Conservation (phyloP, 1,140 invertebrate species). For the Polypedilum pembai region DNA sequence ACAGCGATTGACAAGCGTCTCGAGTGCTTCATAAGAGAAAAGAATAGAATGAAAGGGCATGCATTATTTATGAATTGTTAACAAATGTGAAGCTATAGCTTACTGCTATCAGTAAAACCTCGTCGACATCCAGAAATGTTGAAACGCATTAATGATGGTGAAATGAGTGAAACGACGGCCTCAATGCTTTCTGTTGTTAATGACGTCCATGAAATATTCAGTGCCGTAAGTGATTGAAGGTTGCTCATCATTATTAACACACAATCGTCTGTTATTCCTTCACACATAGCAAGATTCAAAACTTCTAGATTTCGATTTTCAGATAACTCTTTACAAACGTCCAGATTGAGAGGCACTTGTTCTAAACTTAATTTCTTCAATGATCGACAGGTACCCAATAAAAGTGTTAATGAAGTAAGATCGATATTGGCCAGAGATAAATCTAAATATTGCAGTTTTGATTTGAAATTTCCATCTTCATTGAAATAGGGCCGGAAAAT, state of each 20-base stretch:
- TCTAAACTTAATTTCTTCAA: slow-evolving; percentile 79
- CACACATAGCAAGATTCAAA: slow-evolving; percentile 67
- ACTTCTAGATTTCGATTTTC: slow-evolving; percentile 58
- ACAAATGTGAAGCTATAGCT: slow-evolving; percentile 36
- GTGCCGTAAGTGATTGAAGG: slow-evolving; percentile 57
- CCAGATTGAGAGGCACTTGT: slow-evolving; percentile 56
- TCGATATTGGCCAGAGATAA: slow-evolving; percentile 69
- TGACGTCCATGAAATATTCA: slow-evolving; percentile 78
- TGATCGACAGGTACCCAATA: slow-evolving; percentile 59
- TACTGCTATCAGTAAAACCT: slow-evolving; percentile 65
- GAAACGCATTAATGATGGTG: slow-evolving; percentile 57
- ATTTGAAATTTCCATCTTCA: slow-evolving; percentile 34
- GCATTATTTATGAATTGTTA: neutral
- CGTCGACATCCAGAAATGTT: slow-evolving; percentile 75
- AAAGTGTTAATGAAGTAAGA: slow-evolving; percentile 49
- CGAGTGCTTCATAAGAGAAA: slow-evolving; percentile 53
- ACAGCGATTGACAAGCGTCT: slow-evolving; percentile 55
- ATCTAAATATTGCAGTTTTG: slow-evolving; percentile 71
- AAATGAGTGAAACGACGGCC: slow-evolving; percentile 54
- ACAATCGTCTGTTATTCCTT: slow-evolving; percentile 54
- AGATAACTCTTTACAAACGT: slow-evolving; percentile 56
- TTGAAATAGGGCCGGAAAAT: slow-evolving; percentile 43
- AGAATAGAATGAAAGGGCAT: slow-evolving; percentile 9
- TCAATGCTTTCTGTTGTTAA: slow-evolving; percentile 54
- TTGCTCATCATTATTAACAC: slow-evolving; percentile 52